Evolutionary conservation across 2,888 invertebrate species (phyloP), one percentile per base, ranked within the genome.

Genomic region (Pristionchus japonicus): DNA sequence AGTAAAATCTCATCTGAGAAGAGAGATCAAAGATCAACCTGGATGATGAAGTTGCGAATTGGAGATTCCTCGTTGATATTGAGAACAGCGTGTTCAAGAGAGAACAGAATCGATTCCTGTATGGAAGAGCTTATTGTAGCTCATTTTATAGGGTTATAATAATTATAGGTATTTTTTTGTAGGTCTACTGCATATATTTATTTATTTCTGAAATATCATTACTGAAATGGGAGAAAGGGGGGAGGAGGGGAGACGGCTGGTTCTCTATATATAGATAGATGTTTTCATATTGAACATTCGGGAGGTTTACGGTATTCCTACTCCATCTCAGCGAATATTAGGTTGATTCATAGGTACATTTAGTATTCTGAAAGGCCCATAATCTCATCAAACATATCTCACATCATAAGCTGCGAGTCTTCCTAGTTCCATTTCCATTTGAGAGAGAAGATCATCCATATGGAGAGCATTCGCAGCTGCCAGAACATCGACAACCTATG

Each of bases 1-100:
- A n/a, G 34, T 77, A 6, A 47, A 47, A n/a, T 11, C n/a, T 43
- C 43, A 77, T 15, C 27, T 9, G 27, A 43, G 27, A 13, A 3
- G 9, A 77, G 13, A 47, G 43, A 47, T 77, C 77, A 77, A 77
- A 77, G 77, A 77, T 77, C 70, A 77, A 77, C 77, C 43, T 47
- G 43, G 77, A 77, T 43, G 43, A 77, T 77, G n/a, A 40, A 27
- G 47, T 43, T 13, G 23, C 43, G 77, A 27, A 40, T 40, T 1
- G 43, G 34, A 0, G 77, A 77, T 43, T 77, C 17, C n/a, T 40
- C 40, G 13, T 43, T 34, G 43, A 77, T 77, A 40, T 77, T 77
- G 77, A 77, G 77, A 27, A 27, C 20, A n/a, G 77, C 77, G 77
- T 77, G 77, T n/a, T 77, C 77, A 47, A 77, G 77, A n/a, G 77